A percentile compares a stretch with the other conserved stretches of the same genome.
Conservation (phyloP, 2,113 vertebrate genomes). For the Hiodon alosoides region DNA sequence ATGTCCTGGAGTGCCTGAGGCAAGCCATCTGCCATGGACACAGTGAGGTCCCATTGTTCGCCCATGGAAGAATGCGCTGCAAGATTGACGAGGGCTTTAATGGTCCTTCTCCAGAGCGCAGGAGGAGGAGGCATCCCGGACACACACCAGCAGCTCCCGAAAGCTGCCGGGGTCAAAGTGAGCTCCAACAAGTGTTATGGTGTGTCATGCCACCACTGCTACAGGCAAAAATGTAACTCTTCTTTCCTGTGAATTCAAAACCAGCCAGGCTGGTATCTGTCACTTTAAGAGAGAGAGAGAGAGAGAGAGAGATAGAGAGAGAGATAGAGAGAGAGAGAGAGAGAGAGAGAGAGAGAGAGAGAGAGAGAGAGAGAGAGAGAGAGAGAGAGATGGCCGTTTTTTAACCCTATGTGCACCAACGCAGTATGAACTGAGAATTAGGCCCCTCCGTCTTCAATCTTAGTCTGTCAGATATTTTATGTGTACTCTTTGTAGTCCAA, state of each 20-base stretch:
- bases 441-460: background rate
- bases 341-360: no score
- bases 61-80: constrained; percentile 12
- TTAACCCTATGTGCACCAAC: no score
- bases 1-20: background rate
- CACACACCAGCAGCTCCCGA: background rate
- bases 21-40: constrained; percentile 18
- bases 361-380: no score
- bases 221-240: no score
- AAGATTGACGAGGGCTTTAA: background rate
- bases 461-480: constrained; percentile 8
- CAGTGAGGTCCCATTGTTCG: constrained; percentile 6
- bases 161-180: no score
- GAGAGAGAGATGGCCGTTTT: no score
- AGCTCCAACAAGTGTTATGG: background rate
- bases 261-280: background rate
- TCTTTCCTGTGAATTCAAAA: no score
- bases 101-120: background rate
- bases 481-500: background rate
- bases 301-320: no score
- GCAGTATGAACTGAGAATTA: background rate
- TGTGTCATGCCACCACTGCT: background rate
- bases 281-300: background rate
- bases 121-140: background rate
- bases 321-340: no score